A percentile compares a stretch with the other conserved stretches of the same genome.
phyloP scores from a whole-genome alignment of 2,113 vertebrate species.

The Alethe castanea region DNA sequence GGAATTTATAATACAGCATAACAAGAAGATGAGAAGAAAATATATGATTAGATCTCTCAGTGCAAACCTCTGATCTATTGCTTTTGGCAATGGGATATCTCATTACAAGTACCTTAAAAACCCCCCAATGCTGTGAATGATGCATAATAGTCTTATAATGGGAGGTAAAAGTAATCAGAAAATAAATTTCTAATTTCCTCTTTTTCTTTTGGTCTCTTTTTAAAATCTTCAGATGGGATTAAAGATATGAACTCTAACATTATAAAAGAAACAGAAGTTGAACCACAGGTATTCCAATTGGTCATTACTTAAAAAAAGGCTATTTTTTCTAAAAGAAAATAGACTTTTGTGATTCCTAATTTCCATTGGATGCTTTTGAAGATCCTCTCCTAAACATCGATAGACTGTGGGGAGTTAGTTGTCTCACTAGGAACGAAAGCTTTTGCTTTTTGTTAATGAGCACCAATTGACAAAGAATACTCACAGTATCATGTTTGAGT shows the following conservation, averaged over 20 bases:
- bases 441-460: neutral
- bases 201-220: neutral
- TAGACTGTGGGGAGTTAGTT: neutral
- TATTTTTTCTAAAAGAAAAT: neutral
- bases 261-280: neutral
- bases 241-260: neutral
- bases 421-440: neutral
- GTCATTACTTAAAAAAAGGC: neutral
- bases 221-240: neutral
- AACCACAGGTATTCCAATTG: neutral
- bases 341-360: neutral
- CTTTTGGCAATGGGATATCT: neutral
- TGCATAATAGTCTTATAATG: neutral
- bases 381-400: neutral
- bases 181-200: neutral
- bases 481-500: neutral
- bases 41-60: neutral
- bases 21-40: conserved; percentile 6
- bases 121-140: neutral
- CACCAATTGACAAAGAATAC: neutral
- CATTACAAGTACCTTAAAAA: neutral
- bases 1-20: neutral
- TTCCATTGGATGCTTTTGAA: neutral
- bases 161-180: neutral
- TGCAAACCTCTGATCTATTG: neutral